phyloP scores from a whole-genome alignment of 2,888 invertebrate species.

The Drosophila antonietae region DNA sequence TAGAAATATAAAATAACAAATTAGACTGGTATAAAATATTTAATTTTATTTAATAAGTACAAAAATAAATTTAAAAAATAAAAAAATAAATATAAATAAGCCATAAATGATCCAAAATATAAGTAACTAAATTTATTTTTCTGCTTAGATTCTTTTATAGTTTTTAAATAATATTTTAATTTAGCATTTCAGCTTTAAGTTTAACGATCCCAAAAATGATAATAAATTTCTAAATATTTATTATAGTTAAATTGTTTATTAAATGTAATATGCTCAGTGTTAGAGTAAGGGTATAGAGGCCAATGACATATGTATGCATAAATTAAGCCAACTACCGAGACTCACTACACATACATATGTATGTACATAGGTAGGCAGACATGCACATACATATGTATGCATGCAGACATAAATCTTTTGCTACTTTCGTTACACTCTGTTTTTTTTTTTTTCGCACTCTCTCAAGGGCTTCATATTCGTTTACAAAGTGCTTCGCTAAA shows the following conservation, averaged over 20 bases:
- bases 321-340: conserved; percentile 7
- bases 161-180: too few relatives aligned
- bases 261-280: background rate
- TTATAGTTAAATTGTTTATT: background rate
- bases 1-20: too few relatives aligned
- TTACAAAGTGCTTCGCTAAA: conserved; percentile 9
- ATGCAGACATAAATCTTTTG: conserved; percentile 7
- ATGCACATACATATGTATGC: background rate
- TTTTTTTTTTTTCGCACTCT: conserved; percentile 1
- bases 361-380: background rate
- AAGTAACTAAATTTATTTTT: too few relatives aligned
- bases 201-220: too few relatives aligned
- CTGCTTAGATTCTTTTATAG: too few relatives aligned
- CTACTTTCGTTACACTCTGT: conserved; percentile 27
- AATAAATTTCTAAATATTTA: too few relatives aligned
- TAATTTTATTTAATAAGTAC: background rate
- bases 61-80: background rate
- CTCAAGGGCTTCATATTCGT: conserved; percentile 16
- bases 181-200: too few relatives aligned
- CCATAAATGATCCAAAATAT: background rate
- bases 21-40: background rate
- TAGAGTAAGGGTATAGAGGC: conserved; percentile 7
- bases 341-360: background rate
- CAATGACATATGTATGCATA: conserved; percentile 10
- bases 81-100: background rate